Evolutionary conservation across 2,888 invertebrate genomes (phyloP).

Genomic region (Emmelina monodactyla): DNA sequence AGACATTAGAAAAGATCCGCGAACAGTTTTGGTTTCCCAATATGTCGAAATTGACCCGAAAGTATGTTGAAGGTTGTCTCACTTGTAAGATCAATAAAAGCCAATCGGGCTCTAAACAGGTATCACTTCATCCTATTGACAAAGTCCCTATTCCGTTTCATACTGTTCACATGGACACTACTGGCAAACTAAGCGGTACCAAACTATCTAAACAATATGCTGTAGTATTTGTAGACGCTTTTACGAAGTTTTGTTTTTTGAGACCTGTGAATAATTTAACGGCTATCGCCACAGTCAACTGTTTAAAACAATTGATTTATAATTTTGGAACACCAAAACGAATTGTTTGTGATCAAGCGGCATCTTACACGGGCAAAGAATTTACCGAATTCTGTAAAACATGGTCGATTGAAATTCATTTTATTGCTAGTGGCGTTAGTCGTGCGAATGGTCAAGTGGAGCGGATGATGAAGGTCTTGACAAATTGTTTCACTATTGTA

Average conservation of each 20-base stretch:
- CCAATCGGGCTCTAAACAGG: conserved; percentile 5
- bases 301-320: background rate
- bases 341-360: too few relatives aligned
- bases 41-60: conserved; percentile 1
- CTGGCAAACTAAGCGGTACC: conserved; percentile 7
- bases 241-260: conserved; percentile 3
- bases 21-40: conserved; percentile 10
- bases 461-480: background rate
- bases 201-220: conserved; percentile 5
- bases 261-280: background rate
- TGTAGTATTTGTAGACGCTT: conserved; percentile 5
- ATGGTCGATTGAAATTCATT: background rate
- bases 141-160: conserved; percentile 6
- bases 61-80: conserved; percentile 7
- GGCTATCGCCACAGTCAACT: background rate
- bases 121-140: conserved; percentile 8
- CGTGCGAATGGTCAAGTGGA: background rate
- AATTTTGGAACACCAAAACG: background rate
- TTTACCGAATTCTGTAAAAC: background rate
- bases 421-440: background rate
- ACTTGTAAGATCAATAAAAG: conserved; percentile 6
- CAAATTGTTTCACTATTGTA: background rate
- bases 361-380: background rate
- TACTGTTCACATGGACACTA: conserved; percentile 8
- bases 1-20: conserved; percentile 5